Evolutionary conservation across 2,888 invertebrate species (phyloP), one percentile per base, ranked within the genome.

Genomic region (Chymomyza amoena): DNA sequence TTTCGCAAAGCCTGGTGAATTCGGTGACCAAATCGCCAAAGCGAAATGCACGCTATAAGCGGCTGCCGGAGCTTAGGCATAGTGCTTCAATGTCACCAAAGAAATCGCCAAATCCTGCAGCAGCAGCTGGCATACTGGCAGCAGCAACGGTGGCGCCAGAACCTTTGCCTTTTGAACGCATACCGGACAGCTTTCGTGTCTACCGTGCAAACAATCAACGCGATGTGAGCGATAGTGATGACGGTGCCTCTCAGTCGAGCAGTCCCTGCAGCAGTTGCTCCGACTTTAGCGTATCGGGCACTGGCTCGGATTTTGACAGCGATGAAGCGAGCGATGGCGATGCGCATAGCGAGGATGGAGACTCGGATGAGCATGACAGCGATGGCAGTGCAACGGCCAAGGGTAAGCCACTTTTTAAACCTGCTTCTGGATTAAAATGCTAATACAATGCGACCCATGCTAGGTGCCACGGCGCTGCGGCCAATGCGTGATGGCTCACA

Each of bases 111-210:
- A 89, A 90, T 75, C 80, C 86, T n/a, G n/a, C n/a, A 9, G 72
- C 74, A 32, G 73, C 70, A 15, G 66, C 76, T 0, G 59, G 78
- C 65, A 39, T 77, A 59, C 57, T 66, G 57, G 28, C 79, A 36
- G 56, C 79, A 28, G 65, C 74, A 52, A 56, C 60, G 60, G 61
- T 75, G 56, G 63, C 79, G 16, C 51, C 72, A 1, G 87, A 85
- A 15, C 71, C 84, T 6, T 70, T 77, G 74, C 72, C 75, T 15
- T 90, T 89, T 61, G 90, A 90, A 70, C 88, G 87, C 56, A 92
- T 91, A 64, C 91, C 93, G 4, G 93, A 93, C 73, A 93, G 93
- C 81, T 93, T 93, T 89, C 92, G 93, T 5, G 92, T 93, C 15
- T 93, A 93, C 80, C 90, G 93, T 15, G 93, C 92, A 1, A 93